Base-by-base conservation (phyloP, 2,888 invertebrate genomes). In the Autographa gamma region DNA sequence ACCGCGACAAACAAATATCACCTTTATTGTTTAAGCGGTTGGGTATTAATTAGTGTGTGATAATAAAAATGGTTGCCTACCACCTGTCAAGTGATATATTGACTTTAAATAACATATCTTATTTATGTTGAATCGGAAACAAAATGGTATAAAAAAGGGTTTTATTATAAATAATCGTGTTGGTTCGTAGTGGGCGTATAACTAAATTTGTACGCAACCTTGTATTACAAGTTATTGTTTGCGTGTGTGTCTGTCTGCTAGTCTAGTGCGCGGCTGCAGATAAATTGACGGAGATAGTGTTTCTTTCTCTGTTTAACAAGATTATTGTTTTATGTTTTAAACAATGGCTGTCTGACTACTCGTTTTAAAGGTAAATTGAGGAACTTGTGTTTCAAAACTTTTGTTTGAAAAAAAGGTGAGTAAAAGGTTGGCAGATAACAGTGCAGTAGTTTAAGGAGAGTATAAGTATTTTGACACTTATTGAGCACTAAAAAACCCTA, bases 71-170 rank as follows among this genome's bases (percentile, higher is more conserved):
- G 83, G 86, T 89, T 91, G 89, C 92, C 92, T 94, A 95, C 95
- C 95, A 95, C 95, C 95, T 95, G 95, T 95, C 95, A 94, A 92
- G 95, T 95, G 95, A 95, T 94, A 95, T 95, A 95, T 94, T 93
- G 91, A 91, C 93, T 93, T 94, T 94, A 95, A 95, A 95, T 95
- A 96, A 95, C 95, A 95, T 95, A 95, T 96, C 96, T 96, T 96
- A 96, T 96, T 96, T 95, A 96, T 95, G 95, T 95, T 94, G 95
- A 94, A 95, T 95, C 93, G 91, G 92, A 93, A 95, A 95, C 93
- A 94, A 95, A 96, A 94, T 91, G 82, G 93, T 91, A 94, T 91
- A 94, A 95, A 95, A 95, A 92, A 87, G 86, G 85, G 89, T 91
- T 93, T 93, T 86, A 93, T 93, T 93, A 93, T 94, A 94, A 94